Percentiles rank a stretch among this genome's conserved stretches.
Evolutionary conservation across 2,888 invertebrate genomes (phyloP).

Genomic region (Oscheius sp.): DNA sequence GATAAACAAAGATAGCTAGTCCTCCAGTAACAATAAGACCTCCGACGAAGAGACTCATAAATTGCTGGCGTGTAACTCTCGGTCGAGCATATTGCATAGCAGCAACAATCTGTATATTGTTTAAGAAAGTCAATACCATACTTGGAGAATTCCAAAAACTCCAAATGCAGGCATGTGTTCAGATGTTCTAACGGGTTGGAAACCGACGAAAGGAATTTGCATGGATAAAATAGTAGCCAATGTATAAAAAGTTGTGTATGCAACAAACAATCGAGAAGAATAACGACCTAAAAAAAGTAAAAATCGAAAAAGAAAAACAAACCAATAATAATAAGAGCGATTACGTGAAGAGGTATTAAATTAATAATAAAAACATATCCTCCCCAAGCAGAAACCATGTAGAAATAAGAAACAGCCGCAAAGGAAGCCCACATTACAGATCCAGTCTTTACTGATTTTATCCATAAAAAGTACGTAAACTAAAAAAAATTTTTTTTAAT

Average conservation of each 20-base stretch:
- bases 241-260: constrained; percentile 96
- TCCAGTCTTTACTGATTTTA: constrained; percentile 95
- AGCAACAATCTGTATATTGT: constrained; percentile 56
- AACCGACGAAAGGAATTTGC: constrained; percentile 85
- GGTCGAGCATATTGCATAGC: constrained; percentile 63
- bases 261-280: constrained; percentile 72
- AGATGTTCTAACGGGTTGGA: constrained; percentile 97
- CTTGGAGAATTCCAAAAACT: constrained; percentile 91
- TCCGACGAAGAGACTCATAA: constrained; percentile 78
- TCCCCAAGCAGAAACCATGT: constrained; percentile 99
- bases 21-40: constrained; percentile 82
- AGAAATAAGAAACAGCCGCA: constrained; percentile 95
- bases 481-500: constrained; percentile 71
- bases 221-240: constrained; percentile 92
- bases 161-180: constrained; percentile 99
- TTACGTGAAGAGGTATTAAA: constrained; percentile 95
- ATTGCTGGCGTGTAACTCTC: constrained; percentile 68
- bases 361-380: constrained; percentile 99
- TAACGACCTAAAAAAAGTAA: constrained; percentile 40
- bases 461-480: constrained; percentile 97
- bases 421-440: constrained; percentile 95
- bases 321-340: constrained; percentile 88
- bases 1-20: constrained; percentile 79
- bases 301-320: constrained; percentile 76
- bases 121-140: constrained; percentile 80